phyloP scores from a whole-genome alignment of 1,140 invertebrate genomes.

The Hydropsyche tenuis region DNA sequence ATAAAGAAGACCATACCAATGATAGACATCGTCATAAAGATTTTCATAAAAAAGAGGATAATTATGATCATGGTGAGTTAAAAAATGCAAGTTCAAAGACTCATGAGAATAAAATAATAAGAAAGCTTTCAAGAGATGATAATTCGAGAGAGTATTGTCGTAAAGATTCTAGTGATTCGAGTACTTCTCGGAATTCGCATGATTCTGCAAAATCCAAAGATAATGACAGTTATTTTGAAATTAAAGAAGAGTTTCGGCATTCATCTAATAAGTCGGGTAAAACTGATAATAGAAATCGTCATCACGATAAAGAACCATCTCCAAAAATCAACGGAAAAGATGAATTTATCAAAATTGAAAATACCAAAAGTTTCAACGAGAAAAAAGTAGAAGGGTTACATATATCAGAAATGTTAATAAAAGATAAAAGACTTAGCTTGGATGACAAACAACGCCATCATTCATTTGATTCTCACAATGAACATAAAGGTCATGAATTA shows the following conservation, averaged over 20 bases:
- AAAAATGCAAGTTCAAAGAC: constrained; percentile 31
- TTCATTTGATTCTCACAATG: constrained; percentile 59
- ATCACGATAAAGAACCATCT: constrained; percentile 46
- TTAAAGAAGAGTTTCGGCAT: constrained; percentile 55
- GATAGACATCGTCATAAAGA: constrained; percentile 47
- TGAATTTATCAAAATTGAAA: neutral
- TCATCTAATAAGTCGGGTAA: constrained; percentile 42
- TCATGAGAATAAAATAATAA: constrained; percentile 53
- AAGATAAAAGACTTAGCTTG: constrained; percentile 42
- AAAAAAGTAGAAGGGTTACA: constrained; percentile 34
- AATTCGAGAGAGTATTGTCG: constrained; percentile 57
- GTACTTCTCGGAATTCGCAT: constrained; percentile 60
- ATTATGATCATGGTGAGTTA: constrained; percentile 18
- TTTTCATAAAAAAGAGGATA: constrained; percentile 44
- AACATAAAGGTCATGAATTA: constrained; percentile 52
- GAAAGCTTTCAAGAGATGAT: constrained; percentile 60
- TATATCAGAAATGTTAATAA: constrained; percentile 30
- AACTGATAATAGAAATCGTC: constrained; percentile 45
- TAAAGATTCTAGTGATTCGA: constrained; percentile 63
- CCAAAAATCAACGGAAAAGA: constrained; percentile 43
- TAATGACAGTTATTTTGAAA: constrained; percentile 53
- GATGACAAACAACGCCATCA: constrained; percentile 61
- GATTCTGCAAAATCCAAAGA: constrained; percentile 60
- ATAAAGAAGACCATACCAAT: constrained; percentile 45
- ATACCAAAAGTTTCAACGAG: constrained; percentile 11